These are phyloP conservation scores for Scrobipalpa atriplicella DNA, from an alignment of 2,888 invertebrate genomes.

Conservation along the genomic window DNA sequence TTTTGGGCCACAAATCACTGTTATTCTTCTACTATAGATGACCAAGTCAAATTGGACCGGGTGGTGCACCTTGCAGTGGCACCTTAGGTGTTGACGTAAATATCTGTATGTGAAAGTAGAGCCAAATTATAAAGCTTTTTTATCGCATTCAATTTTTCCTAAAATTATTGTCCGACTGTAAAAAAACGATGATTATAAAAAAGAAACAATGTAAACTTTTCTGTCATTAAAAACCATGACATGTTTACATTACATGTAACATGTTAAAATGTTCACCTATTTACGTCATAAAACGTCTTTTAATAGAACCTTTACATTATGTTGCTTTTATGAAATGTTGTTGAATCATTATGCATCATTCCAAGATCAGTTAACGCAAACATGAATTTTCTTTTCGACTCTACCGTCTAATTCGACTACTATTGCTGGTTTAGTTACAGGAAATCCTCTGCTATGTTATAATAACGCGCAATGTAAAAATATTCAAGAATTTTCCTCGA, in stretches of 20 bases:
- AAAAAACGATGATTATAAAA: neutral
- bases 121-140: no score
- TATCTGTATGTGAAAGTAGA: no score
- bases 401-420: neutral
- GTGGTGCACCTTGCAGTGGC: no score
- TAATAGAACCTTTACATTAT: constrained; percentile 1
- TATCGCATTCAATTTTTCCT: no score
- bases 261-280: neutral
- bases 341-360: constrained; percentile 13
- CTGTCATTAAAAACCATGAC: neutral
- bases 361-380: constrained; percentile 5
- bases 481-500: neutral
- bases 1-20: neutral
- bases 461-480: constrained; percentile 9
- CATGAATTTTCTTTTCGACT: neutral
- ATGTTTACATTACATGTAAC: neutral
- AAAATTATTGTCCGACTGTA: no score
- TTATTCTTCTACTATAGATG: neutral
- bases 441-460: neutral
- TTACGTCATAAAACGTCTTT: constrained; percentile 6
- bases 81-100: no score
- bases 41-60: no score
- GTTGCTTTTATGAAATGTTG: constrained; percentile 1
- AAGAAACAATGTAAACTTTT: neutral
- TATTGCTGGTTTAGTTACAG: neutral